These are phyloP conservation scores for Ylistrum balloti DNA, from an alignment of 1,140 invertebrate genomes.

Conservation along the genomic window DNA sequence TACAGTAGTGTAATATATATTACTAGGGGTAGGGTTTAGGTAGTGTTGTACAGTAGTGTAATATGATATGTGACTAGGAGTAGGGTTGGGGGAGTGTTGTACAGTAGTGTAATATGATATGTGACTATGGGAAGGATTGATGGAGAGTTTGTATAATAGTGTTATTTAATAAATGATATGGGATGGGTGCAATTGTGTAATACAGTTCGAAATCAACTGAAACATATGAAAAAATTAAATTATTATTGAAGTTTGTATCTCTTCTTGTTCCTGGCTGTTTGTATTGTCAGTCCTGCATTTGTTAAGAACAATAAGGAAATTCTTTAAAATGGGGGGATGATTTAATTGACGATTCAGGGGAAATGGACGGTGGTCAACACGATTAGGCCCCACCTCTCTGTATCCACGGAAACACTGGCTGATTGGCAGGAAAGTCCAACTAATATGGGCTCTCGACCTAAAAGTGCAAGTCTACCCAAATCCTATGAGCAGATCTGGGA, in stretches of 20 bases:
- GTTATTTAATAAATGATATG: too few species aligned
- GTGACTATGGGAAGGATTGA: too few species aligned
- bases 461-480: conserved; percentile 78
- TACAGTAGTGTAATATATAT: too few species aligned
- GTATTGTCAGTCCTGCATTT: not conserved
- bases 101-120: too few species aligned
- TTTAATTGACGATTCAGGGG: conserved; percentile 66
- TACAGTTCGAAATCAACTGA: too few species aligned
- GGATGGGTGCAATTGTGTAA: too few species aligned
- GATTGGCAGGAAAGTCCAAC: conserved; percentile 74
- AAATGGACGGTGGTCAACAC: conserved; percentile 70
- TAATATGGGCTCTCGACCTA: conserved; percentile 66
- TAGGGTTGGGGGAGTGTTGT: not conserved
- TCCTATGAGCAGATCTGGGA: conserved; percentile 79
- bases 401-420: conserved; percentile 77
- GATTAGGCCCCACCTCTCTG: conserved; percentile 62
- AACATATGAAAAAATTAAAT: too few species aligned
- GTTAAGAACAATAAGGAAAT: not conserved
- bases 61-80: not conserved
- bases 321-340: not conserved
- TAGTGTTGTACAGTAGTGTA: not conserved
- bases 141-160: too few species aligned
- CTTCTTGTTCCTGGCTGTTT: not conserved
- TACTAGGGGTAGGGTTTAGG: too few species aligned
- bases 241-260: too few species aligned